Conservation (phyloP, 2,797 vertebrate species). For the Gallinago stenura region DNA sequence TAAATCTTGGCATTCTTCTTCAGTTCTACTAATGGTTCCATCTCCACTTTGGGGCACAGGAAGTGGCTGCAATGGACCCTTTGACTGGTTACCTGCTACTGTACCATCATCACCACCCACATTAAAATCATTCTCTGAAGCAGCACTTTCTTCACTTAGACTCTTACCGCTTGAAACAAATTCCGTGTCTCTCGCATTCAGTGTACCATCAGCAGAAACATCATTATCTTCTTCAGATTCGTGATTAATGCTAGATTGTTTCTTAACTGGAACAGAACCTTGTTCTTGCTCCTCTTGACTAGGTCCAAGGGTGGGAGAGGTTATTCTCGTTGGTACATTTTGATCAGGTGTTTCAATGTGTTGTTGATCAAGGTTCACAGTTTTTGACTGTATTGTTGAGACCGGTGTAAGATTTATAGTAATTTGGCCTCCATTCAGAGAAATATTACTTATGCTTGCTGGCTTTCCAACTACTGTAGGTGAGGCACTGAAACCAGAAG, state of each 20-base stretch:
- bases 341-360: constrained; percentile 78
- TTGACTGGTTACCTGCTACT: constrained; percentile 68
- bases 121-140: constrained; percentile 83
- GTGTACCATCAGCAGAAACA: constrained; percentile 73
- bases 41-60: constrained; percentile 71
- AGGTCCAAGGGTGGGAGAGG: constrained; percentile 72
- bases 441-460: constrained; percentile 84
- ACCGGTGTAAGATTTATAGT: constrained; percentile 83
- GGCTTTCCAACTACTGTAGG: constrained; percentile 84
- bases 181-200: constrained; percentile 82
- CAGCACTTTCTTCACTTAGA: constrained; percentile 80
- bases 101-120: constrained; percentile 81
- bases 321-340: constrained; percentile 71
- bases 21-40: constrained; percentile 79
- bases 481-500: constrained; percentile 86
- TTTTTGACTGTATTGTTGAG: constrained; percentile 78
- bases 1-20: constrained; percentile 84
- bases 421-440: constrained; percentile 89
- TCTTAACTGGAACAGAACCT: constrained; percentile 72
- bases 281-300: constrained; percentile 80
- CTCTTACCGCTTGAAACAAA: constrained; percentile 84
- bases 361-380: constrained; percentile 79
- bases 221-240: constrained; percentile 81
- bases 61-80: constrained; percentile 69
- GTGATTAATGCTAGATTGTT: constrained; percentile 69